Percentiles rank a stretch among this genome's conserved stretches.
Conservation (phyloP, 2,888 invertebrate genomes). For the Harpalus rubripes region DNA sequence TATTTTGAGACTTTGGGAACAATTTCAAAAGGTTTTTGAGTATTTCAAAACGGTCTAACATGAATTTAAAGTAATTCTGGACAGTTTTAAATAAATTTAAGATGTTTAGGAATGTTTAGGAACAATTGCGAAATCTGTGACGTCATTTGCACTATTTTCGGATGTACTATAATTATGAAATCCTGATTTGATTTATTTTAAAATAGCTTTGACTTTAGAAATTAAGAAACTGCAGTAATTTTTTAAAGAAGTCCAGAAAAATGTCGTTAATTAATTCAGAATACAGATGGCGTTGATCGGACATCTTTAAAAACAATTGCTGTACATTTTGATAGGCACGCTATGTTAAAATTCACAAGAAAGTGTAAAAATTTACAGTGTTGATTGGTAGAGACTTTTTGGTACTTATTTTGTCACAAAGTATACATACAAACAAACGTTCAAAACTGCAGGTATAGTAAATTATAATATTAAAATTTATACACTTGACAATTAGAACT, state of each 20-base stretch:
- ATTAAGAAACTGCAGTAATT: too few species aligned
- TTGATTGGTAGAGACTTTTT: background rate
- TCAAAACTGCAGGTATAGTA: conserved; percentile 60
- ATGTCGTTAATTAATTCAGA: too few species aligned
- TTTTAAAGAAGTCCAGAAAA: too few species aligned
- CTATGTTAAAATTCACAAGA: background rate
- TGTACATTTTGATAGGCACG: conserved; percentile 47
- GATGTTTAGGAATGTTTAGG: too few species aligned
- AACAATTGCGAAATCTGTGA: too few species aligned
- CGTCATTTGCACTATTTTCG: background rate
- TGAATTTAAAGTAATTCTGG: too few species aligned
- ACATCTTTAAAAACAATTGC: too few species aligned
- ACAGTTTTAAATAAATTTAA: too few species aligned
- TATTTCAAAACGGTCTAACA: too few species aligned
- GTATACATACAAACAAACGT: conserved; percentile 58
- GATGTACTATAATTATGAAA: background rate
- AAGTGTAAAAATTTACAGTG: background rate
- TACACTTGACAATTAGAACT: conserved; percentile 23
- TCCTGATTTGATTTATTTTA: conserved; percentile 1
- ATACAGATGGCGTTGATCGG: too few species aligned
- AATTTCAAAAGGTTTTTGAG: too few species aligned
- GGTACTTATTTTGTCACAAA: background rate
- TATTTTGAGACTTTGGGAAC: background rate
- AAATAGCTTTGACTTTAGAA: conserved; percentile 11
- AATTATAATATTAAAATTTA: conserved; percentile 45